Conservation (phyloP, 1,140 invertebrate species). For the Sarcophaga peregrina region DNA sequence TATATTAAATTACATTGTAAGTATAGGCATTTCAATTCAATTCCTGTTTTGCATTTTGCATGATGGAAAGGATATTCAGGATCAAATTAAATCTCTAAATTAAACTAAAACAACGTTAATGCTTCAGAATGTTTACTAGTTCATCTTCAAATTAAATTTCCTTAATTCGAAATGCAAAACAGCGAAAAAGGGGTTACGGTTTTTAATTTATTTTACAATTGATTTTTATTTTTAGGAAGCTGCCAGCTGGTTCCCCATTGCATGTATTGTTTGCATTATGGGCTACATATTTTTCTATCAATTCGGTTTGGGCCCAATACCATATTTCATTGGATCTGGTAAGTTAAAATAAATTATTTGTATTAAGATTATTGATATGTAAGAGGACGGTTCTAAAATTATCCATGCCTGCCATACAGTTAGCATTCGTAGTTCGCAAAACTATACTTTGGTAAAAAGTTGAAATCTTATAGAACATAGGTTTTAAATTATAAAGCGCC, state of each 20-base stretch:
- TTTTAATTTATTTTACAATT: background rate
- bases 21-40: constrained; percentile 48
- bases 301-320: constrained; percentile 86
- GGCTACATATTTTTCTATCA: constrained; percentile 85
- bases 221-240: constrained; percentile 70
- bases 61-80: too few relatives aligned
- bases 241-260: constrained; percentile 76
- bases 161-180: background rate
- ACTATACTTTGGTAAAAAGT: too few relatives aligned
- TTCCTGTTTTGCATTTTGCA: too few relatives aligned
- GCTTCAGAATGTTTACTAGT: constrained; percentile 50
- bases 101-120: background rate
- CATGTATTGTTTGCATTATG: constrained; percentile 78
- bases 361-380: too few relatives aligned
- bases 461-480: too few relatives aligned
- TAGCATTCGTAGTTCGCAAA: too few relatives aligned
- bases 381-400: too few relatives aligned
- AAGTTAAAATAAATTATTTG: constrained; percentile 31
- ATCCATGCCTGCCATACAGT: too few relatives aligned
- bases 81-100: too few relatives aligned
- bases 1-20: constrained; percentile 72
- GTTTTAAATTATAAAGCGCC: too few relatives aligned
- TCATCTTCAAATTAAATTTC: too few relatives aligned
- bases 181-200: too few relatives aligned
- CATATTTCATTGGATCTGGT: constrained; percentile 88